Evolutionary conservation across 2,797 vertebrate species (phyloP).

Genomic region (Bovichtus variegatus): DNA sequence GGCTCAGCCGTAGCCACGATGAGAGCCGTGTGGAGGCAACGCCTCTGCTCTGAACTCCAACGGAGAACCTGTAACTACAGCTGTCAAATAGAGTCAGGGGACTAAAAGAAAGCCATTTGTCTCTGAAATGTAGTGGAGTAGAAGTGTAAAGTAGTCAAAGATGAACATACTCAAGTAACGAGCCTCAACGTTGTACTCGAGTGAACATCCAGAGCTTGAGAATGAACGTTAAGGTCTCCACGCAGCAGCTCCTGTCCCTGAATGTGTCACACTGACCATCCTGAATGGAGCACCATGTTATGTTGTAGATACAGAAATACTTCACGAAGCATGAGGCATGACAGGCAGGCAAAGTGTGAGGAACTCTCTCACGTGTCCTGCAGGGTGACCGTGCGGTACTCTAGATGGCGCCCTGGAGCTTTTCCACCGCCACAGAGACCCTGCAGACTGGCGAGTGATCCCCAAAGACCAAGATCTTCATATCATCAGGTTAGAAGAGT

Average conservation of each 20-base stretch:
- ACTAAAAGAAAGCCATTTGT: neutral
- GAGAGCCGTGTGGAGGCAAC: no score
- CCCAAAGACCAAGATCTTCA: neutral
- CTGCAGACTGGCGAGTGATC: neutral
- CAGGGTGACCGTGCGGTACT: slow-evolving; percentile 16
- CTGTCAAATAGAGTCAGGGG: no score
- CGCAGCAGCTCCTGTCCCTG: slow-evolving; percentile 42
- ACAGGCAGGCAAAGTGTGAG: neutral
- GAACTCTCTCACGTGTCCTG: slow-evolving; percentile 7
- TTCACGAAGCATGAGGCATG: slow-evolving; percentile 12
- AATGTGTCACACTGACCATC: slow-evolving; percentile 18
- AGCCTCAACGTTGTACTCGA: neutral
- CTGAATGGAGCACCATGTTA: slow-evolving; percentile 50
- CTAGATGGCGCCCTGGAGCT: slow-evolving; percentile 59
- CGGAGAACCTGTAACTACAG: no score
- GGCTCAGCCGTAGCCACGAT: no score
- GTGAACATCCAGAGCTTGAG: no score
- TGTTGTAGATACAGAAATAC: neutral
- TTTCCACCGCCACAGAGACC: neutral
- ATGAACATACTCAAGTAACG: neutral
- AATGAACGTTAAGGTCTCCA: neutral
- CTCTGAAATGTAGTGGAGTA: neutral
- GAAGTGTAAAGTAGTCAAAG: neutral
- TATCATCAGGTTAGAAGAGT: slow-evolving; percentile 11
- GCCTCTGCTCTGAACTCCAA: no score